These are phyloP conservation scores for Spondyliosoma cantharus DNA, from an alignment of 2,797 vertebrate species.

Conservation along the genomic window DNA sequence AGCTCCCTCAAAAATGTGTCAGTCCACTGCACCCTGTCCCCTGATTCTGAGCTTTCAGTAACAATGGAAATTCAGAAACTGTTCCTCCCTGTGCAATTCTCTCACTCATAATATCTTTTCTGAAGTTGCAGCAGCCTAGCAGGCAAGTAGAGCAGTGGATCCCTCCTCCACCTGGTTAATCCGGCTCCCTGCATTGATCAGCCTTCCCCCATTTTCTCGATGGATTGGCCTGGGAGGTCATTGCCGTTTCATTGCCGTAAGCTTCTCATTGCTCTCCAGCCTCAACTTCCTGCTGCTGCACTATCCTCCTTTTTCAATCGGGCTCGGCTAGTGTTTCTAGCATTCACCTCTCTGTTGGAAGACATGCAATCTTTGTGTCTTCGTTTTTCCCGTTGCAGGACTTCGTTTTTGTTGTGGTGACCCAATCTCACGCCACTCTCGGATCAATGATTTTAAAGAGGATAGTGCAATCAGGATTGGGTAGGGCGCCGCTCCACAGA, in stretches of 20 bases:
- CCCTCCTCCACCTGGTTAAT: neutral
- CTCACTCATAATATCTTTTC: neutral
- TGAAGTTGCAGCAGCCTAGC: neutral
- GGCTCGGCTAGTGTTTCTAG: neutral
- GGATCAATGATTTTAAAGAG: no score
- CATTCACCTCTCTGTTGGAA: neutral
- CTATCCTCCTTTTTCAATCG: neutral
- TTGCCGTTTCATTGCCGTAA: no score
- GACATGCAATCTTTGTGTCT: neutral
- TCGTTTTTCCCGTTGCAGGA: neutral
- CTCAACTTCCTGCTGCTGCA: no score
- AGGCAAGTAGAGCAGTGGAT: neutral
- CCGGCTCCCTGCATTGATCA: neutral
- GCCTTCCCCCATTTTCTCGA: no score
- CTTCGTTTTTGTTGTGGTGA: neutral
- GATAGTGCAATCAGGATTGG: no score
- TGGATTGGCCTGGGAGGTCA: neutral
- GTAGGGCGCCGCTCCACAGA: no score
- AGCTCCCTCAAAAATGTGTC: neutral
- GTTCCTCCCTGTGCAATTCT: neutral
- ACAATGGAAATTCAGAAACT: neutral
- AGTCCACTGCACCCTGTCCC: neutral
- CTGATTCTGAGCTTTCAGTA: neutral
- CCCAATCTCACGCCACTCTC: neutral
- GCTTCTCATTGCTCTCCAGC: no score